Evolutionary conservation across 2,113 vertebrate genomes (phyloP).

Genomic region (Paralichthys olivaceus): DNA sequence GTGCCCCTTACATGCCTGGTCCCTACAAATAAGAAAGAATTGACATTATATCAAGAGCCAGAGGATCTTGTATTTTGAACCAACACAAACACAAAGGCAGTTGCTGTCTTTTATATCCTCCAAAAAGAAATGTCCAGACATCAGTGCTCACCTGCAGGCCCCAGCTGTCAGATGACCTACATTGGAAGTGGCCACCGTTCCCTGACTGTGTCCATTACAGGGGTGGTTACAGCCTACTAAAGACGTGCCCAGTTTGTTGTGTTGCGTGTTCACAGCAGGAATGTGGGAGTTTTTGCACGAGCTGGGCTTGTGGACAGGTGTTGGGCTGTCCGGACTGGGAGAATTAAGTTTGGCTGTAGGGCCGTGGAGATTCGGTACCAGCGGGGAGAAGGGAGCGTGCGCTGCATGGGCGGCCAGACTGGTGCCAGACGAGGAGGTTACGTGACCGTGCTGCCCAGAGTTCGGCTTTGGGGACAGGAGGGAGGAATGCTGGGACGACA

Average conservation of each 20-base stretch:
- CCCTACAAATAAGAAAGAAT: slow-evolving; percentile 79
- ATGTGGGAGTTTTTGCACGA: slow-evolving; percentile 92
- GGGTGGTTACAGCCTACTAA: slow-evolving; percentile 91
- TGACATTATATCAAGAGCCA: not conserved
- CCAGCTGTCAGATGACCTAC: slow-evolving; percentile 85
- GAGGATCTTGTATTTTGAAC: not conserved
- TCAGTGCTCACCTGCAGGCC: slow-evolving; percentile 88
- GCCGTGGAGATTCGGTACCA: slow-evolving; percentile 82
- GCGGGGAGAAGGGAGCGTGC: slow-evolving; percentile 84
- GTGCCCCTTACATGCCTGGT: slow-evolving; percentile 96
- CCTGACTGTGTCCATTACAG: slow-evolving; percentile 93
- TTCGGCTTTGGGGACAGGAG: slow-evolving; percentile 87
- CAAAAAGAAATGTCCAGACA: not conserved
- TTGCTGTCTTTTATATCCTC: not conserved
- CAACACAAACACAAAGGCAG: not conserved
- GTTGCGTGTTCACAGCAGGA: slow-evolving; percentile 88
- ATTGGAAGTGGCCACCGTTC: slow-evolving; percentile 83
- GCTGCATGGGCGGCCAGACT: slow-evolving; percentile 68
- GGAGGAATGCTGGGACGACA: slow-evolving; percentile 90
- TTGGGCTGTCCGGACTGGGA: slow-evolving; percentile 84
- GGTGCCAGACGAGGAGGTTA: slow-evolving; percentile 80
- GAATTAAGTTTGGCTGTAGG: slow-evolving; percentile 78
- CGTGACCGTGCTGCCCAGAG: slow-evolving; percentile 85
- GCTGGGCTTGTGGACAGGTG: slow-evolving; percentile 85
- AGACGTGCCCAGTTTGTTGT: slow-evolving; percentile 89